Percentiles rank a stretch among this genome's conserved stretches.
phyloP scores from a whole-genome alignment of 2,113 vertebrate species.

The Chloropsis hardwickii region DNA sequence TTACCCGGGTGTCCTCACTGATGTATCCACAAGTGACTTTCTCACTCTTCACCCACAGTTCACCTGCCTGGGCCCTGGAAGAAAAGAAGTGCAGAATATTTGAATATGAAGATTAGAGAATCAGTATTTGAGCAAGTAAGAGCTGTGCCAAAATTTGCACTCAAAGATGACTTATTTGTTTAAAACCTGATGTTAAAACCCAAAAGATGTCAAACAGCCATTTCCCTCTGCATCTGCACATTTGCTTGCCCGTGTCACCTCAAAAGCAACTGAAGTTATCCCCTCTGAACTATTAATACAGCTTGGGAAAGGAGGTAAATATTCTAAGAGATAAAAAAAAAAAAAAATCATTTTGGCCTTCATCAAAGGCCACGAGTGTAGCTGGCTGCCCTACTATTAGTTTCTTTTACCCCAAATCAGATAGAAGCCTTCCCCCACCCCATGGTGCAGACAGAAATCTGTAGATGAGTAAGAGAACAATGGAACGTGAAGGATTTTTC shows the following conservation, averaged over 20 bases:
- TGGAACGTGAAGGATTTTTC: neutral
- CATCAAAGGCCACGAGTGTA: neutral
- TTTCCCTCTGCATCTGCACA: neutral
- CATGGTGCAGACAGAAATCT: neutral
- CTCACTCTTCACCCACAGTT: conserved; percentile 97
- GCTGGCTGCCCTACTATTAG: neutral
- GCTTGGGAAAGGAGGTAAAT: neutral
- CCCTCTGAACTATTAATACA: neutral
- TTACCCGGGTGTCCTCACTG: conserved; percentile 93
- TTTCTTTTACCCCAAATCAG: neutral
- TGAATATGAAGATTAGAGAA: neutral
- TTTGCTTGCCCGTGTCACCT: neutral
- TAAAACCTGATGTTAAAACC: neutral
- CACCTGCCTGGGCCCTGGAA: conserved; percentile 93
- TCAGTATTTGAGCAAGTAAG: neutral
- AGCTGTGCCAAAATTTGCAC: neutral
- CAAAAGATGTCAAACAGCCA: neutral
- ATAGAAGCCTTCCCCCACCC: neutral
- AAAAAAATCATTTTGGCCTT: neutral
- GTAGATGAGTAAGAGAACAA: neutral
- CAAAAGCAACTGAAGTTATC: neutral
- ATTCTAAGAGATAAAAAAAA: neutral
- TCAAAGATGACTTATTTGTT: neutral
- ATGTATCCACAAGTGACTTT: conserved; percentile 99
- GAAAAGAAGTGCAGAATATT: neutral